Evolutionary conservation across 92 coral and sea anemone species (phyloP).

Genomic region (Actinostola sp.): DNA sequence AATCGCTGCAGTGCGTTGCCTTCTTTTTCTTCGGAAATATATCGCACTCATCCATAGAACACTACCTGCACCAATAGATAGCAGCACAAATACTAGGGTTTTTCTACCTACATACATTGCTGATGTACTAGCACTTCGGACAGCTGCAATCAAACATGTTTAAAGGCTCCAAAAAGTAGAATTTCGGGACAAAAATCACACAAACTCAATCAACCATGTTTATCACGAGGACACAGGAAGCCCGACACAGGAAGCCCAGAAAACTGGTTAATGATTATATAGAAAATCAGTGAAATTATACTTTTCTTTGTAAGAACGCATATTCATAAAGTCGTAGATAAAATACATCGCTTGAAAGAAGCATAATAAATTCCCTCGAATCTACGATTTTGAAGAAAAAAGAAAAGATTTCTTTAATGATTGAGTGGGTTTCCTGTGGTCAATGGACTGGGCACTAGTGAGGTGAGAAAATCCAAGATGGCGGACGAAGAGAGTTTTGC

Average conservation of each 20-base stretch:
- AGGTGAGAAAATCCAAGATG: slow-evolving; percentile 39
- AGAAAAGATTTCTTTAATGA: background rate
- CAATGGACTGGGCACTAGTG: slow-evolving; percentile 19
- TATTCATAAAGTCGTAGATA: too few species aligned
- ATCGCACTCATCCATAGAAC: slow-evolving; percentile 65
- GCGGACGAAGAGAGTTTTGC: slow-evolving; percentile 48
- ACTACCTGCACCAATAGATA: slow-evolving; percentile 75
- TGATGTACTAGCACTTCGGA: background rate
- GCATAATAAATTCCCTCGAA: too few species aligned
- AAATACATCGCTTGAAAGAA: too few species aligned
- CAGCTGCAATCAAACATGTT: background rate
- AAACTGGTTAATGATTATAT: too few species aligned
- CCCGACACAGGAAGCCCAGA: slow-evolving; percentile 9
- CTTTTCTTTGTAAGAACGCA: too few species aligned
- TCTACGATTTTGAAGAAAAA: background rate
- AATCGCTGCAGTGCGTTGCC: slow-evolving; percentile 57
- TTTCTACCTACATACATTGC: slow-evolving; percentile 33
- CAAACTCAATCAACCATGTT: background rate
- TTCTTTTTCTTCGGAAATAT: slow-evolving; percentile 74
- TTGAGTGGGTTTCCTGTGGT: slow-evolving; percentile 9
- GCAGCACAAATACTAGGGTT: slow-evolving; percentile 20
- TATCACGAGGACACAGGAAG: slow-evolving; percentile 12
- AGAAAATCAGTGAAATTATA: too few species aligned
- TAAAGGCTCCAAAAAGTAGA: background rate
- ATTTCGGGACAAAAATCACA: background rate